These are phyloP conservation scores for Cremastobaeus sp. DNA, from an alignment of 2,888 invertebrate species.

Conservation along the genomic window DNA sequence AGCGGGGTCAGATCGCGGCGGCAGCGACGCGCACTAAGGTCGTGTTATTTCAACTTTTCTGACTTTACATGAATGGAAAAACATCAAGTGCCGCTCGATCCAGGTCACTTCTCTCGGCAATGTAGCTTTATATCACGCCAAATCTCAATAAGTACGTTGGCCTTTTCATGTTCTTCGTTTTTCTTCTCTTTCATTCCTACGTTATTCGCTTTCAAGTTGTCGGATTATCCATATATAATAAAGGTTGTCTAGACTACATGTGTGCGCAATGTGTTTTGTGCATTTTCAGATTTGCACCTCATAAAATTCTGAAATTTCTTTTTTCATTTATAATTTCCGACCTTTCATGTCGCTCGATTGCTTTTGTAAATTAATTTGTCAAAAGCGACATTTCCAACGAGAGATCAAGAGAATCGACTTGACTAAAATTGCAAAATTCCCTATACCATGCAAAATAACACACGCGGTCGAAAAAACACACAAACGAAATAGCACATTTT, in stretches of 20 bases:
- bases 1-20: conserved; percentile 32
- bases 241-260: neutral
- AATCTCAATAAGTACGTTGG: conserved; percentile 26
- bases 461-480: no score
- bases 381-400: no score
- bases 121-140: conserved; percentile 11
- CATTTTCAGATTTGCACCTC: neutral
- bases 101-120: conserved; percentile 37
- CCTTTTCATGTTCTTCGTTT: neutral
- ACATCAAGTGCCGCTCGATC: conserved; percentile 42
- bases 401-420: no score
- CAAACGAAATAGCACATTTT: no score
- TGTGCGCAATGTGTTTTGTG: neutral
- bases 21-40: conserved; percentile 16
- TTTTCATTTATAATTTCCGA: neutral
- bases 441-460: no score
- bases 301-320: no score
- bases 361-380: no score
- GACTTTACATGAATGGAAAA: conserved; percentile 50
- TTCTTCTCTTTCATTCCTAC: neutral
- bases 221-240: conserved; percentile 6
- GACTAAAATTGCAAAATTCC: no score
- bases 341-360: no score
- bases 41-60: conserved; percentile 45
- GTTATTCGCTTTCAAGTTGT: conserved; percentile 9